These are phyloP conservation scores for Neosilurus mollespiculum DNA, from an alignment of 2,797 vertebrate genomes.

Conservation along the genomic window DNA sequence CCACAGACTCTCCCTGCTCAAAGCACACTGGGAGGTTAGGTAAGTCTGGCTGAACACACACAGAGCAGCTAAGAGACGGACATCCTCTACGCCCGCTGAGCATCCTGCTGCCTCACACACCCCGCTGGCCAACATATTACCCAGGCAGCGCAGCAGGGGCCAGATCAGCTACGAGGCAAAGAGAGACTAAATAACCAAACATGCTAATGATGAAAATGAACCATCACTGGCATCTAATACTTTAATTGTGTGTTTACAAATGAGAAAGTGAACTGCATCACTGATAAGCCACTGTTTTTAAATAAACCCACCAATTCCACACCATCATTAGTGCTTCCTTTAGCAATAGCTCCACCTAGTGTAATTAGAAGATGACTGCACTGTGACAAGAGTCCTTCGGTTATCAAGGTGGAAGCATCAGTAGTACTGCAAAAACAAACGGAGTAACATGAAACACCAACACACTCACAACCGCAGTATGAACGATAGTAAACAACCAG, in stretches of 20 bases:
- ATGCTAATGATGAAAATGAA: not conserved
- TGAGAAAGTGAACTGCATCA: not conserved
- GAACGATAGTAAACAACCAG: not conserved
- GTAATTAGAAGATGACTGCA: constrained; percentile 78
- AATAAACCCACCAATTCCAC: constrained; percentile 82
- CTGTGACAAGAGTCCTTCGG: constrained; percentile 69
- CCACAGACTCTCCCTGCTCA: constrained; percentile 86
- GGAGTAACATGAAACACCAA: not conserved
- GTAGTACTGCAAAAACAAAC: constrained; percentile 37
- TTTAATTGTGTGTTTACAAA: not conserved
- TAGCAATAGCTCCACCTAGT: constrained; percentile 74
- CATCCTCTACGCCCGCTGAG: constrained; percentile 63
- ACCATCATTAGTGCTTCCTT: constrained; percentile 69
- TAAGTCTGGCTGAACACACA: constrained; percentile 80
- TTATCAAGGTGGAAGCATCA: constrained; percentile 69
- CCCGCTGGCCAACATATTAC: constrained; percentile 81
- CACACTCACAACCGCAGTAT: not conserved
- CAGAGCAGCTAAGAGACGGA: constrained; percentile 74
- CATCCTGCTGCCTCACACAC: constrained; percentile 45
- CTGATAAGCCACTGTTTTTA: not conserved
- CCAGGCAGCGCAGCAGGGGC: constrained; percentile 86
- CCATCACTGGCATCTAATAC: too few species aligned
- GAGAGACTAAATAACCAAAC: not conserved
- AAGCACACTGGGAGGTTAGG: constrained; percentile 73
- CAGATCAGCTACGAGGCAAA: constrained; percentile 78